Conservation (phyloP, 2,888 invertebrate species). For the Drosophila affinis region DNA sequence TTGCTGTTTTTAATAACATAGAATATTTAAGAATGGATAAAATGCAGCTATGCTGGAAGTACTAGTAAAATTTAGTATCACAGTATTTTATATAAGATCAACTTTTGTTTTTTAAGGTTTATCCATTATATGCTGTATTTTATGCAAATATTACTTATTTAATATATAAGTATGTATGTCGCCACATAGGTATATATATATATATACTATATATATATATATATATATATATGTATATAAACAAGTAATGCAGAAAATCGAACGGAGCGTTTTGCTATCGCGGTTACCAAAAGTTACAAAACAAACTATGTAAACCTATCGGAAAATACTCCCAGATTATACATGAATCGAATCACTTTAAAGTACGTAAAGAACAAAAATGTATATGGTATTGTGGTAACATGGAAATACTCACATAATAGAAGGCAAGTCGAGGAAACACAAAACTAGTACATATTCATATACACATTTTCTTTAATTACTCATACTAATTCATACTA, state of each 20-base stretch:
- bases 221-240: constrained; percentile 16
- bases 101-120: constrained; percentile 72
- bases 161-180: constrained; percentile 15
- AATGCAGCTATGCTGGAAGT: constrained; percentile 85
- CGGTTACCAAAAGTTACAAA: neutral
- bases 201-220: constrained; percentile 9
- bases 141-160: constrained; percentile 31
- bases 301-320: constrained; percentile 1
- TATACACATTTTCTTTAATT: neutral
- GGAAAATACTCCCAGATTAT: neutral
- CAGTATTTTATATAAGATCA: constrained; percentile 84
- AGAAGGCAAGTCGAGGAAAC: neutral
- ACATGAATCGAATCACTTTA: neutral
- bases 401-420: constrained; percentile 1
- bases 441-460: neutral
- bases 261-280: neutral
- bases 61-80: constrained; percentile 84
- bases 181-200: constrained; percentile 10
- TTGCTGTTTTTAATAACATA: constrained; percentile 60
- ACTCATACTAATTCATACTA: neutral
- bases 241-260: constrained; percentile 27
- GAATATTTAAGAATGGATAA: constrained; percentile 84
- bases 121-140: constrained; percentile 34
- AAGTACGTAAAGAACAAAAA: neutral
- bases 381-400: neutral